Evolutionary conservation across 2,113 vertebrate genomes (phyloP).

Genomic region (Aphyosemion australe): DNA sequence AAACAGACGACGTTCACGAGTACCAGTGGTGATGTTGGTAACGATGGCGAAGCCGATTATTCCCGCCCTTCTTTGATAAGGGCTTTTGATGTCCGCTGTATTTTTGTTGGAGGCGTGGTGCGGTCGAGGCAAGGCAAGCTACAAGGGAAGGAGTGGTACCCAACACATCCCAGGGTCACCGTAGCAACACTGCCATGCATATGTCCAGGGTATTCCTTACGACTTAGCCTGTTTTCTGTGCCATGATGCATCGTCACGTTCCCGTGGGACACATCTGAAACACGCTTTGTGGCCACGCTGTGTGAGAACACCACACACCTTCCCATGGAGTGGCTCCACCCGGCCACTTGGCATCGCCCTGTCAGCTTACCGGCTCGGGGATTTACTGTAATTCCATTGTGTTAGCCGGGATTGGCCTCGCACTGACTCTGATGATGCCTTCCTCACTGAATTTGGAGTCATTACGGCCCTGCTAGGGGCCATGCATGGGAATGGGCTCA

Average conservation of each 20-base stretch:
- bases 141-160: slow-evolving; percentile 66
- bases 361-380: slow-evolving; percentile 64
- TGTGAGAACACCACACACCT: slow-evolving; percentile 23
- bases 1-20: slow-evolving; percentile 64
- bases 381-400: slow-evolving; percentile 77
- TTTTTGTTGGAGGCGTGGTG: slow-evolving; percentile 71
- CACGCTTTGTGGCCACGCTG: slow-evolving; percentile 12
- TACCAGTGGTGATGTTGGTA: slow-evolving; percentile 71
- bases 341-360: slow-evolving; percentile 52
- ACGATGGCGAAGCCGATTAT: slow-evolving; percentile 71
- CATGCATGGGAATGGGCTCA: slow-evolving; percentile 37
- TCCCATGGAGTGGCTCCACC: slow-evolving; percentile 42
- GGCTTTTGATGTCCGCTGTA: slow-evolving; percentile 79
- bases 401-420: slow-evolving; percentile 71
- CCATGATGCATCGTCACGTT: slow-evolving; percentile 17
- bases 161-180: slow-evolving; percentile 52
- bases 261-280: slow-evolving; percentile 11
- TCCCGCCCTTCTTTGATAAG: slow-evolving; percentile 82
- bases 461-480: slow-evolving; percentile 47
- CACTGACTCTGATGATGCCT: slow-evolving; percentile 64
- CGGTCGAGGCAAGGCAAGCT: slow-evolving; percentile 61
- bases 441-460: slow-evolving; percentile 61
- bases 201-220: slow-evolving; percentile 18
- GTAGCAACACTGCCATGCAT: slow-evolving; percentile 66
- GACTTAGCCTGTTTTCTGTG: slow-evolving; percentile 31